Evolutionary conservation across 1,140 invertebrate genomes (phyloP).

Genomic region (Drosophila kepulauana): DNA sequence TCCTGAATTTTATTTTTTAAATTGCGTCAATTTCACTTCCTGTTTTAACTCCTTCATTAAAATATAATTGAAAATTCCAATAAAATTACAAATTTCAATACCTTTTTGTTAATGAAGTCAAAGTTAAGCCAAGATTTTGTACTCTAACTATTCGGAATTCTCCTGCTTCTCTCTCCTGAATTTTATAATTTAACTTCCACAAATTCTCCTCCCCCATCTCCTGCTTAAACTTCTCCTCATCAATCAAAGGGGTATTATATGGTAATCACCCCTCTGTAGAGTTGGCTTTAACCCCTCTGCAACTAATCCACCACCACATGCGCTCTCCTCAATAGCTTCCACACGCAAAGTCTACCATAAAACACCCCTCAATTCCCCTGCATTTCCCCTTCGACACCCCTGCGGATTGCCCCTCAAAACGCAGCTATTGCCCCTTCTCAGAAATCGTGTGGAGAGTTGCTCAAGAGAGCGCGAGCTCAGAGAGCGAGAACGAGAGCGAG

Average conservation of each 20-base stretch:
- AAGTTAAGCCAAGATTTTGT: too few species aligned
- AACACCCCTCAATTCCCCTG: slow-evolving; percentile 47
- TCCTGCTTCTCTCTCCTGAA: too few species aligned
- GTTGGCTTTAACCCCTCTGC: slow-evolving; percentile 32
- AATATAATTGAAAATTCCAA: too few species aligned
- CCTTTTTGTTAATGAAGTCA: too few species aligned
- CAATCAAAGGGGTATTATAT: not conserved
- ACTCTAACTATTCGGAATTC: too few species aligned
- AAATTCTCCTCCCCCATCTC: not conserved
- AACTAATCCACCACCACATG: slow-evolving; percentile 45
- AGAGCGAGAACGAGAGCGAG: not conserved
- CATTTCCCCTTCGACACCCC: slow-evolving; percentile 45
- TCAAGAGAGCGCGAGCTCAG: slow-evolving; percentile 13
- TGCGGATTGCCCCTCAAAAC: slow-evolving; percentile 19
- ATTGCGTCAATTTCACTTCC: too few species aligned
- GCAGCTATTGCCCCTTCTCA: slow-evolving; percentile 53
- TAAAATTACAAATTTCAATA: too few species aligned
- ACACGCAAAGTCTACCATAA: slow-evolving; percentile 28
- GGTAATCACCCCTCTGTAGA: slow-evolving; percentile 20
- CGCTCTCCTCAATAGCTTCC: slow-evolving; percentile 38
- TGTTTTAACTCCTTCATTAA: too few species aligned
- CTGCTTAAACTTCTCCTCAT: not conserved
- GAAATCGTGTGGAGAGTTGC: slow-evolving; percentile 59
- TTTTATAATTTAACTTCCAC: too few species aligned
- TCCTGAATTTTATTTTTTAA: too few species aligned